Evolutionary conservation across 1,140 invertebrate species (phyloP).

Genomic region (Drosophila ambigua): DNA sequence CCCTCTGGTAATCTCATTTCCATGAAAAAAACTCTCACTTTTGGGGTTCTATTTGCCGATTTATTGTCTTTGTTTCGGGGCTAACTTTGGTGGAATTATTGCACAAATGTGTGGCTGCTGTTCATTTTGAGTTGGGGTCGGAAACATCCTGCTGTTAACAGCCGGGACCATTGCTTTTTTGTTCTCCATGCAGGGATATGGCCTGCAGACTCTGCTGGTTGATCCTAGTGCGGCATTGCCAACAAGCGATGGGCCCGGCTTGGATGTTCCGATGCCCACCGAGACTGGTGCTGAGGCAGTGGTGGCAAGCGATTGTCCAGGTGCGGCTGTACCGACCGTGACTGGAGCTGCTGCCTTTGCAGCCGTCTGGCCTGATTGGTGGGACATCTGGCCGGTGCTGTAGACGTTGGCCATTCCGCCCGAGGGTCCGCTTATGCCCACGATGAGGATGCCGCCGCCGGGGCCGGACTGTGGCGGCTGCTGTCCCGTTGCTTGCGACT

Average conservation of each 20-base stretch:
- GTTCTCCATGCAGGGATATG: constrained; percentile 40
- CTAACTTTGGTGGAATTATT: constrained; percentile 4
- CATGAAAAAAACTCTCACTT: no score
- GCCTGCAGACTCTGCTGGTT: background rate
- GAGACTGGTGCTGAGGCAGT: background rate
- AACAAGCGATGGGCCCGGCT: background rate
- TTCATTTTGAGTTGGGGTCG: background rate
- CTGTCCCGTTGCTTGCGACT: background rate
- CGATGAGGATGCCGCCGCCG: constrained; percentile 20
- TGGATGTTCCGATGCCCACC: background rate
- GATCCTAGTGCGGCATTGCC: background rate
- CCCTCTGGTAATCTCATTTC: no score
- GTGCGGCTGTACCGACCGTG: background rate
- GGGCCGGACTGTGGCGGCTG: background rate
- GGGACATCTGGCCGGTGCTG: constrained; percentile 3
- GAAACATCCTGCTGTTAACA: background rate
- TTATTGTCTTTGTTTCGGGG: constrained; percentile 15
- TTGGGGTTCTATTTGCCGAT: background rate
- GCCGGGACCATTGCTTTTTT: background rate
- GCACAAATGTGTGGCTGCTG: background rate
- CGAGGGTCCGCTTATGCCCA: constrained; percentile 18
- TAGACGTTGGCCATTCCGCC: constrained; percentile 25
- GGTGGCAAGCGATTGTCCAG: background rate
- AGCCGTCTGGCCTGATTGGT: no score
- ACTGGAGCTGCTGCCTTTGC: no score